A percentile compares a stretch with the other conserved stretches of the same genome.
Conservation (phyloP, 2,888 invertebrate genomes). For the Drosophila planitibia region DNA sequence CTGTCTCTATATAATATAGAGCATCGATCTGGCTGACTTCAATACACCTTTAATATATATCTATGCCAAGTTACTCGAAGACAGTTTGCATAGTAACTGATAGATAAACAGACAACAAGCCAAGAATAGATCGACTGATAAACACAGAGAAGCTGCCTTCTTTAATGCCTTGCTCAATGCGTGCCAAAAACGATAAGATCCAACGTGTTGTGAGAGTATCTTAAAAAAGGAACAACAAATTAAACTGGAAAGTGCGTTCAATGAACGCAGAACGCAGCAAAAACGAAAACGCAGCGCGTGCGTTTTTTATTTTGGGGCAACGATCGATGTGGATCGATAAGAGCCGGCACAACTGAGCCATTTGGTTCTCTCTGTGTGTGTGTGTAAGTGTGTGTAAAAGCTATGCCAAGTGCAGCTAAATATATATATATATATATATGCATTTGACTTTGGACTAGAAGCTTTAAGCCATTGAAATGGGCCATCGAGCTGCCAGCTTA, state of each 20-base stretch:
- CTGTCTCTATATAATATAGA: neutral
- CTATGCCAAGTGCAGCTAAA: slow-evolving; percentile 44
- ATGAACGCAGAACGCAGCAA: slow-evolving; percentile 62
- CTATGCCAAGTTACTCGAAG: neutral
- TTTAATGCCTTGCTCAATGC: slow-evolving; percentile 2
- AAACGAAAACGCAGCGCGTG: slow-evolving; percentile 18
- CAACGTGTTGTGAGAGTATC: neutral
- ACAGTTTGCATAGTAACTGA: neutral
- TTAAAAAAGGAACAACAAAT: slow-evolving; percentile 8
- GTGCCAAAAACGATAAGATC: neutral
- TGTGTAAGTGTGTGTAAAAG: slow-evolving; percentile 10
- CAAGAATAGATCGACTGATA: neutral
- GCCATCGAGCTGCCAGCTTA: slow-evolving; percentile 18
- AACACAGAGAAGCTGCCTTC: neutral
- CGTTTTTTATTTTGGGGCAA: slow-evolving; percentile 40
- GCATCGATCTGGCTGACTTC: neutral
- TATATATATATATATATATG: slow-evolving; percentile 1
- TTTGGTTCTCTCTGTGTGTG: too few relatives aligned
- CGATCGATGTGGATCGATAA: slow-evolving; percentile 51
- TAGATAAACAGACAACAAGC: neutral
- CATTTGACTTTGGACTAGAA: slow-evolving; percentile 47
- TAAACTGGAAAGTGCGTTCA: slow-evolving; percentile 73
- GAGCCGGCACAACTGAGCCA: slow-evolving; percentile 3
- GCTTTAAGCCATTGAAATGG: slow-evolving; percentile 32
- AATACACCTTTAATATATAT: neutral